These are phyloP conservation scores for Cochlearius cochlearius DNA, from an alignment of 2,113 vertebrate genomes.

Conservation along the genomic window DNA sequence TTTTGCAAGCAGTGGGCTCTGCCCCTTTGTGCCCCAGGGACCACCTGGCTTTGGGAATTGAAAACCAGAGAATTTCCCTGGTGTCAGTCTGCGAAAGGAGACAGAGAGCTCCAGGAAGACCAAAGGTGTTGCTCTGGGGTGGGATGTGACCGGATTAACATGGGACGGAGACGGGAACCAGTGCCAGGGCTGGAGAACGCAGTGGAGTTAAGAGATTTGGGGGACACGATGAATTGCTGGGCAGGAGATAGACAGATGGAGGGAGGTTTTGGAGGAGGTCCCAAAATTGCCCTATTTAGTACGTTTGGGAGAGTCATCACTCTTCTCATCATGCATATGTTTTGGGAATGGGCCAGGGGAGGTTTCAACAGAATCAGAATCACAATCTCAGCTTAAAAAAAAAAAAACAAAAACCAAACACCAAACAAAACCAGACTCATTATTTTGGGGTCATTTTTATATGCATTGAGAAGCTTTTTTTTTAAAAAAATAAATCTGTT, in stretches of 20 bases:
- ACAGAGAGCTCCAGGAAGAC: neutral
- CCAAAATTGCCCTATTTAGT: slow-evolving; percentile 34
- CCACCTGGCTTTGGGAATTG: neutral
- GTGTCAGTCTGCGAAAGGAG: neutral
- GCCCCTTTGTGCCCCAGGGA: neutral
- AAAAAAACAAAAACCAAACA: too few relatives aligned
- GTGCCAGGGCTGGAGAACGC: neutral
- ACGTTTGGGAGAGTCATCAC: slow-evolving; percentile 10
- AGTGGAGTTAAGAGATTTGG: neutral
- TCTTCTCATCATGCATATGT: neutral
- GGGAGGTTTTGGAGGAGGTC: slow-evolving; percentile 37
- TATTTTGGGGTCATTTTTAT: slow-evolving; percentile 8
- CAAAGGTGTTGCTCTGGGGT: neutral
- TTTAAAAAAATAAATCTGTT: neutral
- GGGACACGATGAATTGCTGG: neutral
- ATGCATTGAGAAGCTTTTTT: neutral
- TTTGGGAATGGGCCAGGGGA: slow-evolving; percentile 10
- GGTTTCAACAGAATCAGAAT: slow-evolving; percentile 26
- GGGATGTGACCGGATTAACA: neutral
- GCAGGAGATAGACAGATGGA: slow-evolving; percentile 48
- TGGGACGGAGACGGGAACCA: neutral
- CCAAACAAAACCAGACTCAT: neutral
- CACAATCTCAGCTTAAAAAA: neutral
- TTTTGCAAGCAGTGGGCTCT: neutral
- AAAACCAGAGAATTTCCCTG: neutral